Percentiles rank a stretch among this genome's conserved stretches.
phyloP scores from a whole-genome alignment of 2,113 vertebrate genomes.

The Saguinus imperator region DNA sequence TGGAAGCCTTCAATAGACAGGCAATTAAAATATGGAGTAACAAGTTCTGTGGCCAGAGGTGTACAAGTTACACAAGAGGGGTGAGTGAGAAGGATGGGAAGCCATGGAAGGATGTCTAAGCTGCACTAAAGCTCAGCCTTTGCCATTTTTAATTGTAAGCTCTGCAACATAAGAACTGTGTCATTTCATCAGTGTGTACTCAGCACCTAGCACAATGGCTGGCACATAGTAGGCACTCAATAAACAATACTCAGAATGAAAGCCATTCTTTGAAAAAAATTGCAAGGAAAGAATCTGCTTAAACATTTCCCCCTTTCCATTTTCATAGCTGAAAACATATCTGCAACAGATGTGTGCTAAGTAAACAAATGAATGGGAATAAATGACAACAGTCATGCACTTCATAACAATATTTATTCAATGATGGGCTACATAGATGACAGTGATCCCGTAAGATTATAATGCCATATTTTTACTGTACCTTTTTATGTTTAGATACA shows the following conservation, averaged over 20 bases:
- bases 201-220: neutral
- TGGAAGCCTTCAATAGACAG: neutral
- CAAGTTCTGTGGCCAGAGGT: neutral
- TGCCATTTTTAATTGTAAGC: neutral
- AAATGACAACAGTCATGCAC: neutral
- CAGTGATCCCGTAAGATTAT: neutral
- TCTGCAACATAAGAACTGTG: neutral
- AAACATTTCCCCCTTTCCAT: neutral
- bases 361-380: neutral
- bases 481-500: neutral
- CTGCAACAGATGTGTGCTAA: neutral
- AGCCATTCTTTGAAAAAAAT: neutral
- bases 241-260: neutral
- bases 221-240: neutral
- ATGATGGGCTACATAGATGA: neutral
- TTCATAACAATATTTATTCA: neutral
- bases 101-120: neutral
- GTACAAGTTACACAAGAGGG: neutral
- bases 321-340: constrained; percentile 1
- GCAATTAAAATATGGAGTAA: neutral
- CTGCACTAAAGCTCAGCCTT: neutral
- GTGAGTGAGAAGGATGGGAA: neutral
- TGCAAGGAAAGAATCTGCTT: neutral
- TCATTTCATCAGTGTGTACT: neutral
- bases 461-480: neutral